Conservation (phyloP, 2,888 invertebrate genomes). For the Scaptomyza reducta region DNA sequence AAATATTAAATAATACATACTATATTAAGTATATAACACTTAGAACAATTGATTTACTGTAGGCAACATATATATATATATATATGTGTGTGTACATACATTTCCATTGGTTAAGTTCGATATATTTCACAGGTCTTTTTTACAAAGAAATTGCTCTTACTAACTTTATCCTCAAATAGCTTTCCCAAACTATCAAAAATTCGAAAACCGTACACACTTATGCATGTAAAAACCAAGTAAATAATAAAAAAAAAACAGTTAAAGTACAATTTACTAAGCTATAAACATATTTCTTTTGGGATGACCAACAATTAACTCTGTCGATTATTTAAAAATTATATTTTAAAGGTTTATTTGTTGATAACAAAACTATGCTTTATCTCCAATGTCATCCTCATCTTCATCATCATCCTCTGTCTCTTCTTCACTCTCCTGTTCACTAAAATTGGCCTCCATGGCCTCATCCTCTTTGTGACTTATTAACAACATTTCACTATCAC, state of each 20-base stretch:
- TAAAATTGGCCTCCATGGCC: conserved; percentile 43
- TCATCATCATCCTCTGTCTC: conserved; percentile 16
- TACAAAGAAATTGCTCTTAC: conserved; percentile 25
- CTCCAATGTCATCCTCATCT: conserved; percentile 58
- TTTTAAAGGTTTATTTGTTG: conserved; percentile 3
- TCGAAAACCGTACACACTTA: conserved; percentile 29
- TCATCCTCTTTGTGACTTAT: conserved; percentile 51
- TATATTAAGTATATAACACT: conserved; percentile 32
- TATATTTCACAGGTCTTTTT: conserved; percentile 30
- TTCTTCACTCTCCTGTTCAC: conserved; percentile 67
- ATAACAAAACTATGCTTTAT: conserved; percentile 34
- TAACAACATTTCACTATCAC: conserved; percentile 78
- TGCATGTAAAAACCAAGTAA: conserved; percentile 48
- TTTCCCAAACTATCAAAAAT: conserved; percentile 29
- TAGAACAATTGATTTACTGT: conserved; percentile 47
- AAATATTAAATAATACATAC: conserved; percentile 48
- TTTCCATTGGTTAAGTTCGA: conserved; percentile 49
- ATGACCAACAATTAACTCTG: no score
- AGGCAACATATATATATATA: conserved; percentile 12
- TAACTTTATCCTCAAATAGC: conserved; percentile 37
- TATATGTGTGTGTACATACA: conserved; percentile 43
- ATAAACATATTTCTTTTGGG: no score
- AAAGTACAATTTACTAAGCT: neutral
- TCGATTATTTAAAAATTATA: conserved; percentile 3
- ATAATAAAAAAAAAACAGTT: conserved; percentile 47